phyloP scores from a whole-genome alignment of 2,888 invertebrate species.

The Caenorhabditis macrosperma region DNA sequence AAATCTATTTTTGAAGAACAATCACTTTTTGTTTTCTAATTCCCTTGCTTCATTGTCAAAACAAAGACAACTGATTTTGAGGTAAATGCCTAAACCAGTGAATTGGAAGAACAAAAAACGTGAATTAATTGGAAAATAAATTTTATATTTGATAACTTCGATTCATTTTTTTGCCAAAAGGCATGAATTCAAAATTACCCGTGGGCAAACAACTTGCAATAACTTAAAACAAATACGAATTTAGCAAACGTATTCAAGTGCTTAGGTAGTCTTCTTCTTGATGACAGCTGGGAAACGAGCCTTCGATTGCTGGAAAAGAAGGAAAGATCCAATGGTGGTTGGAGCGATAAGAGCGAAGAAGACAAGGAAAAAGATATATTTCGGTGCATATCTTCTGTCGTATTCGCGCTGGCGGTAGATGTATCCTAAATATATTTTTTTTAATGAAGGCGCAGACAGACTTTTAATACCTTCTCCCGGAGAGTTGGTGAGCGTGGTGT shows the following conservation, averaged over 20 bases:
- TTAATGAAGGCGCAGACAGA: neutral
- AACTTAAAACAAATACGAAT: neutral
- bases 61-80: too few species aligned
- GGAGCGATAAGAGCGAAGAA: slow-evolving; percentile 95
- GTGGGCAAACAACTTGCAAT: neutral
- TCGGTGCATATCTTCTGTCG: slow-evolving; percentile 80
- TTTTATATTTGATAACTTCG: neutral
- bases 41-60: too few species aligned
- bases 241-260: slow-evolving; percentile 3
- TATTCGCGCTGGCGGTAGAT: slow-evolving; percentile 79
- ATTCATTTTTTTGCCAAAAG: neutral
- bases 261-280: slow-evolving; percentile 41
- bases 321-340: slow-evolving; percentile 81
- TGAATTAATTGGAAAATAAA: slow-evolving; percentile 6
- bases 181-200: neutral
- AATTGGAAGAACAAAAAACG: slow-evolving; percentile 33
- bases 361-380: slow-evolving; percentile 91
- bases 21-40: too few species aligned
- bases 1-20: neutral
- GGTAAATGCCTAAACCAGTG: slow-evolving; percentile 42
- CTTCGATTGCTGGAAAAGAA: slow-evolving; percentile 57
- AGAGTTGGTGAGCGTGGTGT: slow-evolving; percentile 86
- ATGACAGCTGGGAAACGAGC: slow-evolving; percentile 35
- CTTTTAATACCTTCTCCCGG: slow-evolving; percentile 98
- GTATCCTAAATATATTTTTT: slow-evolving; percentile 67